phyloP scores from a whole-genome alignment of 2,797 vertebrate genomes.

The Phoebastria nigripes region DNA sequence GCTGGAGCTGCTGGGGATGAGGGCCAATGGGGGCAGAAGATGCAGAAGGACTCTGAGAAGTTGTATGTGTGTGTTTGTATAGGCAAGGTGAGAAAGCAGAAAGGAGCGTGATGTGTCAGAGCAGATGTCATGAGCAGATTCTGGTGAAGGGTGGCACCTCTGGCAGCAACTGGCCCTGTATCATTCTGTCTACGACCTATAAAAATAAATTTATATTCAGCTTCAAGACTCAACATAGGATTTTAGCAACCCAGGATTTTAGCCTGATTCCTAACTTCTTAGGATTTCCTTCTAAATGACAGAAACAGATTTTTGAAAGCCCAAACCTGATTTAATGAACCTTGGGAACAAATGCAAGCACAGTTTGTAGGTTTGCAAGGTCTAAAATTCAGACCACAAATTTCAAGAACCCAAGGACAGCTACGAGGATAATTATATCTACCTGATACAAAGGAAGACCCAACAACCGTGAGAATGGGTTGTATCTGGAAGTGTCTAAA shows the following conservation, averaged over 20 bases:
- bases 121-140: neutral
- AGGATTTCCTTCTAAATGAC: neutral
- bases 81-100: neutral
- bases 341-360: neutral
- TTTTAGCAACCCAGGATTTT: neutral
- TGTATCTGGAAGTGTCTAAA: neutral
- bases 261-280: neutral
- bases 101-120: neutral
- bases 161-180: neutral
- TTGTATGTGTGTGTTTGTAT: neutral
- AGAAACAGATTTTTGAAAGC: neutral
- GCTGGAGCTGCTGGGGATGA: neutral
- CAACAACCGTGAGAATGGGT: neutral
- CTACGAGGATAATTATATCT: neutral
- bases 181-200: neutral
- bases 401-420: neutral
- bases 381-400: neutral
- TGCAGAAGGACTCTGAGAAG: neutral
- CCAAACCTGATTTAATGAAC: neutral
- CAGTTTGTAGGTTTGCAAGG: neutral
- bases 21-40: neutral
- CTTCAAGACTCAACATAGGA: neutral
- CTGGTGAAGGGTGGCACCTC: neutral
- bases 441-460: neutral
- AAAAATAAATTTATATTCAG: neutral